Conservation (phyloP, 2,113 vertebrate species). For the Strix uralensis region DNA sequence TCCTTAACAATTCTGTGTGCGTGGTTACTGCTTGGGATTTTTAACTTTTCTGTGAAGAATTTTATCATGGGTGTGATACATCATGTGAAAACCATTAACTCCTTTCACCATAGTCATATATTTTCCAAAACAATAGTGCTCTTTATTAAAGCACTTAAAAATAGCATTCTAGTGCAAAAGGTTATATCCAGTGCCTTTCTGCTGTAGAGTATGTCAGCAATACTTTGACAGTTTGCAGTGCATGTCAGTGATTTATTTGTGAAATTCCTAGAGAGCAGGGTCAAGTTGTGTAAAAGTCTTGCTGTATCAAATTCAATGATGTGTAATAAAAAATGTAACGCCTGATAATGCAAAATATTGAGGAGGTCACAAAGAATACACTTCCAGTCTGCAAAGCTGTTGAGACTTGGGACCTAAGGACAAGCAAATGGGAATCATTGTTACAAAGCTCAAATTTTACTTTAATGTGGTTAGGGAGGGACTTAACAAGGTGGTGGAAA, state of each 20-base stretch:
- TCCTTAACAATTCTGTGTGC: not conserved
- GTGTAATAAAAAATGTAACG: not conserved
- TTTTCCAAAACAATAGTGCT: not conserved
- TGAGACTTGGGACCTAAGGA: not conserved
- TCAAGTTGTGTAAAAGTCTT: not conserved
- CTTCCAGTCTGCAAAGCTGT: not conserved
- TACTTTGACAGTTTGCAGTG: slow-evolving; percentile 6
- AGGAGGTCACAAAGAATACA: not conserved
- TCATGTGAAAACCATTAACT: slow-evolving; percentile 24
- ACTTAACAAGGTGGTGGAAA: not conserved
- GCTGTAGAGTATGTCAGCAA: not conserved
- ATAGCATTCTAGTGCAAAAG: not conserved
- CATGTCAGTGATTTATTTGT: not conserved
- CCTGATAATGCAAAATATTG: not conserved
- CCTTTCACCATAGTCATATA: not conserved
- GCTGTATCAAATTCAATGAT: not conserved
- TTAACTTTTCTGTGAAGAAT: slow-evolving; percentile 10
- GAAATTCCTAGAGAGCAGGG: slow-evolving; percentile 41
- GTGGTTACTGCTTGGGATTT: slow-evolving; percentile 13
- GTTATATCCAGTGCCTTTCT: slow-evolving; percentile 25
- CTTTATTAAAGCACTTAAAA: slow-evolving; percentile 32
- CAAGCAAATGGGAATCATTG: not conserved
- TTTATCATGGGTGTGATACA: slow-evolving; percentile 8
- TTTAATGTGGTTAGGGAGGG: not conserved
- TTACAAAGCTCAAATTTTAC: not conserved